Percentiles rank a stretch among this genome's conserved stretches.
Evolutionary conservation across 1,140 invertebrate species (phyloP).

Genomic region (Geopemphigus sp.): DNA sequence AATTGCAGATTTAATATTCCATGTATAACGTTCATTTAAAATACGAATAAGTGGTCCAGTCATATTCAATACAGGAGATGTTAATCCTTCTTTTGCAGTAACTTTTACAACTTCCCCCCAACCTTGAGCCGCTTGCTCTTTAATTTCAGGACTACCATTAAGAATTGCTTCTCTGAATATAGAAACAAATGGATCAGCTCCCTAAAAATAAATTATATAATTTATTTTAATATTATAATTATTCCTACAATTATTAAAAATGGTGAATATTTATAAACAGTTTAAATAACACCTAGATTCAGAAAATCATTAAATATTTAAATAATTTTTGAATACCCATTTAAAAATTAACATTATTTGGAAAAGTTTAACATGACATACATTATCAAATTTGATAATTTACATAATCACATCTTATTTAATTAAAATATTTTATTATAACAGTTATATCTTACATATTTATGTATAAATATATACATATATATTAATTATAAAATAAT

Average conservation of each 20-base stretch:
- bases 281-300: neutral
- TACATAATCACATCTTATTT: no score
- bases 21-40: slow-evolving; percentile 90
- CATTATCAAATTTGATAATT: no score
- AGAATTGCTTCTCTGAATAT: slow-evolving; percentile 95
- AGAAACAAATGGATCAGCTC: slow-evolving; percentile 88
- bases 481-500: no score
- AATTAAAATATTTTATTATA: no score
- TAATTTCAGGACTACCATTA: slow-evolving; percentile 89
- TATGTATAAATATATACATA: no score
- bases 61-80: slow-evolving; percentile 93
- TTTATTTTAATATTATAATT: no score
- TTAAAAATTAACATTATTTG: no score
- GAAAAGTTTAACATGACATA: no score
- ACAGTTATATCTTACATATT: no score
- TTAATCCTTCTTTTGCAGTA: slow-evolving; percentile 79
- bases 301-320: no score
- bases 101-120: slow-evolving; percentile 88
- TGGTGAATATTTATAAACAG: neutral
- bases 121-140: slow-evolving; percentile 92
- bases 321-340: no score
- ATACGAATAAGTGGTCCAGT: slow-evolving; percentile 97
- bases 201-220: slow-evolving; percentile 58
- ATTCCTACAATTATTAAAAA: neutral
- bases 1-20: slow-evolving; percentile 92